phyloP scores from a whole-genome alignment of 2,888 invertebrate species.

The Acholoe squamosa region DNA sequence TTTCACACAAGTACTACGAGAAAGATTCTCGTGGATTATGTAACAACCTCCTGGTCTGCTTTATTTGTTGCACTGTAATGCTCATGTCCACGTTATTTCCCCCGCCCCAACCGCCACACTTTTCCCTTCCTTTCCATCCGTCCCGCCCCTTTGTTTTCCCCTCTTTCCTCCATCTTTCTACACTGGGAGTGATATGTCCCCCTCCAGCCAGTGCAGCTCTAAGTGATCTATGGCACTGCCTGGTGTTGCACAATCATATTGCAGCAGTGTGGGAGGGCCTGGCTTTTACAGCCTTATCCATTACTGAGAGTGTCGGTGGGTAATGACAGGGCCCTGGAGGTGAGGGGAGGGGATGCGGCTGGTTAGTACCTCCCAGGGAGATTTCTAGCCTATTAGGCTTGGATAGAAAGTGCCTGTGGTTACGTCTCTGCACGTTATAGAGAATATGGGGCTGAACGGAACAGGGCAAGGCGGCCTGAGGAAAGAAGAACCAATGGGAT shows the following conservation, averaged over 20 bases:
- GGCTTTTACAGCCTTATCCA: not conserved
- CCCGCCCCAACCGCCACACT: not conserved
- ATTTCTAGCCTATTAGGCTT: not conserved
- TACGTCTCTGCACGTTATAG: not conserved
- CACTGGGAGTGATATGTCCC: too few species aligned
- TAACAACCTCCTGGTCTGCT: too few species aligned
- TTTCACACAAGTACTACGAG: too few species aligned
- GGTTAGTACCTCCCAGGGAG: not conserved
- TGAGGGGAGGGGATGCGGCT: not conserved
- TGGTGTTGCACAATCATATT: conserved; percentile 18
- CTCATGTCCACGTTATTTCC: not conserved
- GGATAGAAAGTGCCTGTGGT: not conserved
- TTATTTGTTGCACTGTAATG: too few species aligned
- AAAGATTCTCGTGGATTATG: too few species aligned
- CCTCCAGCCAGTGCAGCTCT: not conserved
- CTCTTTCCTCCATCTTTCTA: not conserved
- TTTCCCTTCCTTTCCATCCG: not conserved
- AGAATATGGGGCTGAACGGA: not conserved
- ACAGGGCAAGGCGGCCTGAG: too few species aligned
- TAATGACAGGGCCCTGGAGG: not conserved
- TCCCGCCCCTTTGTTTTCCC: not conserved
- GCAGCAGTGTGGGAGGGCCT: not conserved
- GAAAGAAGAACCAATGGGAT: too few species aligned
- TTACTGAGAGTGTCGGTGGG: not conserved
- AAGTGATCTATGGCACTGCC: not conserved